phyloP scores from a whole-genome alignment of 2,888 invertebrate species.

The Masnerella sp. region DNA sequence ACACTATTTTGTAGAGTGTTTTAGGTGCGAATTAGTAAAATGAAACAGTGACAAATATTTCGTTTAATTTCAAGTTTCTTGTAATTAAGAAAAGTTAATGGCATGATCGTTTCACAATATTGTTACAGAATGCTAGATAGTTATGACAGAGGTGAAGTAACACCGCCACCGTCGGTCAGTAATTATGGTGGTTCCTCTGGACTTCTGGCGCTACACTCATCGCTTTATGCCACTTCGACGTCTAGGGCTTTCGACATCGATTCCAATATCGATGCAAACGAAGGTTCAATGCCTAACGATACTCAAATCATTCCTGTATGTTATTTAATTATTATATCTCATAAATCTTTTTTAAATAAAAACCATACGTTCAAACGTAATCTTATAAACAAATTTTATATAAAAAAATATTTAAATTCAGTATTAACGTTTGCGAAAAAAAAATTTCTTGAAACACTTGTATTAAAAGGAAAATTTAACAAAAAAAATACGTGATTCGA shows the following conservation, averaged over 20 bases:
- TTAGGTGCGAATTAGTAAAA: too few relatives aligned
- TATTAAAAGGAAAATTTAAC: too few relatives aligned
- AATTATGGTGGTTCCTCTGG: slow-evolving; percentile 75
- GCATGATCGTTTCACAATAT: slow-evolving; percentile 18
- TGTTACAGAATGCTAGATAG: slow-evolving; percentile 77
- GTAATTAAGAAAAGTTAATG: not conserved
- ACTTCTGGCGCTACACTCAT: slow-evolving; percentile 74
- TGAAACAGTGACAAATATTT: too few relatives aligned
- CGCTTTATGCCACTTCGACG: slow-evolving; percentile 74
- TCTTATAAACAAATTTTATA: too few relatives aligned
- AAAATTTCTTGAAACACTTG: too few relatives aligned
- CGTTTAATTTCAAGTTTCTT: too few relatives aligned
- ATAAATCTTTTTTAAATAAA: too few relatives aligned
- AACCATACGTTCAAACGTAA: too few relatives aligned
- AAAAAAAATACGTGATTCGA: too few relatives aligned
- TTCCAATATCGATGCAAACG: slow-evolving; percentile 74
- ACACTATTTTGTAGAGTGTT: too few relatives aligned
- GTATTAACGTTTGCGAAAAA: too few relatives aligned
- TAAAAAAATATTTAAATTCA: too few relatives aligned
- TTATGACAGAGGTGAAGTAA: slow-evolving; percentile 77
- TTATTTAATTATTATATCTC: not conserved
- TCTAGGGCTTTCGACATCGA: slow-evolving; percentile 75
- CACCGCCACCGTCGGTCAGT: slow-evolving; percentile 75
- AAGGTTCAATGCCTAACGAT: slow-evolving; percentile 75
- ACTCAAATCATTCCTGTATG: slow-evolving; percentile 76